These are phyloP conservation scores for Mimumesa dahlbomi DNA, from an alignment of 2,888 invertebrate genomes.

Conservation along the genomic window DNA sequence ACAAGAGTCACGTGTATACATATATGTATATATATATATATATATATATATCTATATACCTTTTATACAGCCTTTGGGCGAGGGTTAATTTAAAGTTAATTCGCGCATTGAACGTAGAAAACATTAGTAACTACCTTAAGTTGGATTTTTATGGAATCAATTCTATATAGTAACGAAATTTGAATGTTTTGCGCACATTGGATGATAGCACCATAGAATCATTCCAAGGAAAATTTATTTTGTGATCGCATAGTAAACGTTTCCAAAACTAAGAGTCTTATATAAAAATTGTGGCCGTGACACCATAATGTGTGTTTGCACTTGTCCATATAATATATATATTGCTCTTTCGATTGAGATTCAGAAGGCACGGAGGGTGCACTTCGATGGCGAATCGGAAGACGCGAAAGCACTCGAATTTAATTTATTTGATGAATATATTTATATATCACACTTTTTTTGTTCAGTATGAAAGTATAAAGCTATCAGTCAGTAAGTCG, in stretches of 20 bases:
- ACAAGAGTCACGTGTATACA: too few species aligned
- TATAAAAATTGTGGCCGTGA: slow-evolving; percentile 22
- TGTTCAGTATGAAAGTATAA: slow-evolving; percentile 12
- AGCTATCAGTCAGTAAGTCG: slow-evolving; percentile 4
- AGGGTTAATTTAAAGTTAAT: too few species aligned
- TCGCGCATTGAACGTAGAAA: not conserved
- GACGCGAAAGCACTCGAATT: slow-evolving; percentile 32
- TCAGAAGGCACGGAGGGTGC: slow-evolving; percentile 43
- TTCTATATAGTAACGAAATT: too few species aligned
- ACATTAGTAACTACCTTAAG: too few species aligned
- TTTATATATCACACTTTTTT: slow-evolving; percentile 10
- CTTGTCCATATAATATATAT: slow-evolving; percentile 17
- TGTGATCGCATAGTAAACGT: slow-evolving; percentile 6
- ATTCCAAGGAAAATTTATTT: not conserved
- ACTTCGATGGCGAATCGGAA: slow-evolving; percentile 35
- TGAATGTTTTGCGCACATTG: not conserved
- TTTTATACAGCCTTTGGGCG: too few species aligned
- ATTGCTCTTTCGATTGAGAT: slow-evolving; percentile 21
- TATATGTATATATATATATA: too few species aligned
- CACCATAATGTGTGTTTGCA: slow-evolving; percentile 10
- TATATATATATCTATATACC: too few species aligned
- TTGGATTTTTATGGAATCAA: too few species aligned
- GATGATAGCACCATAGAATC: not conserved
- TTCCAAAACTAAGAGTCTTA: slow-evolving; percentile 34
- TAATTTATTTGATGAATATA: slow-evolving; percentile 12